Conservation (phyloP, 1,140 invertebrate genomes). For the Drosophila suzukii region DNA sequence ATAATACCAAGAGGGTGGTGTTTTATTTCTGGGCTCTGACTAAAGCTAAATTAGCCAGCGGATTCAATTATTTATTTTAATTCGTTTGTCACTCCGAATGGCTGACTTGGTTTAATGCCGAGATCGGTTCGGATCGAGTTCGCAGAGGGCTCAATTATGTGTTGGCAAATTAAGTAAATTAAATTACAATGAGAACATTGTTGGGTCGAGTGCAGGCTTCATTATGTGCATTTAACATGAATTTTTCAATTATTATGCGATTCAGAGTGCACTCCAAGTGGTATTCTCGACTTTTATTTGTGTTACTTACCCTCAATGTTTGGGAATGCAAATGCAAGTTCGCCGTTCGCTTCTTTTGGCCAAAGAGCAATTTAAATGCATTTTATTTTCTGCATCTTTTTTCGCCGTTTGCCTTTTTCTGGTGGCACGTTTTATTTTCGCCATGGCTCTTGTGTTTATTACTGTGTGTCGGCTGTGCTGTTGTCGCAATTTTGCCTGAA, state of each 20-base stretch:
- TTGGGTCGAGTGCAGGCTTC: constrained; percentile 59
- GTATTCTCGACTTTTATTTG: constrained; percentile 1
- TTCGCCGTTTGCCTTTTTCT: constrained; percentile 37
- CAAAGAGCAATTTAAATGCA: constrained; percentile 59
- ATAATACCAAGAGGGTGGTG: constrained; percentile 10
- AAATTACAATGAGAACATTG: constrained; percentile 78
- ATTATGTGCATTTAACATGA: constrained; percentile 79
- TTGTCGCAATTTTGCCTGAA: constrained; percentile 71
- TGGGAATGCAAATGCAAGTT: constrained; percentile 45
- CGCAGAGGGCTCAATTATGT: constrained; percentile 47
- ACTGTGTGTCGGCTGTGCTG: constrained; percentile 41
- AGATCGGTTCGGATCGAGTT: constrained; percentile 19
- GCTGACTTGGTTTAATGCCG: constrained; percentile 38
- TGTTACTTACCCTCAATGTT: constrained; percentile 41
- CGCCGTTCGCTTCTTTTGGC: constrained; percentile 6
- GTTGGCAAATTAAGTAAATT: constrained; percentile 73
- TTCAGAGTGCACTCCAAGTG: constrained; percentile 68
- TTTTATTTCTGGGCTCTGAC: constrained; percentile 9
- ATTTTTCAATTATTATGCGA: constrained; percentile 81
- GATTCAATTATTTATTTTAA: constrained; percentile 70
- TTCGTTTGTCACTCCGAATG: constrained; percentile 59
- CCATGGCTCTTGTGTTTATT: constrained; percentile 45
- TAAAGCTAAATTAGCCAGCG: constrained; percentile 33
- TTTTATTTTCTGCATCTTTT: constrained; percentile 51
- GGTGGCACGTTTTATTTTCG: constrained; percentile 54